Base-by-base conservation (phyloP, 2,797 vertebrate genomes). In the Platyrinchus mystaceus region DNA sequence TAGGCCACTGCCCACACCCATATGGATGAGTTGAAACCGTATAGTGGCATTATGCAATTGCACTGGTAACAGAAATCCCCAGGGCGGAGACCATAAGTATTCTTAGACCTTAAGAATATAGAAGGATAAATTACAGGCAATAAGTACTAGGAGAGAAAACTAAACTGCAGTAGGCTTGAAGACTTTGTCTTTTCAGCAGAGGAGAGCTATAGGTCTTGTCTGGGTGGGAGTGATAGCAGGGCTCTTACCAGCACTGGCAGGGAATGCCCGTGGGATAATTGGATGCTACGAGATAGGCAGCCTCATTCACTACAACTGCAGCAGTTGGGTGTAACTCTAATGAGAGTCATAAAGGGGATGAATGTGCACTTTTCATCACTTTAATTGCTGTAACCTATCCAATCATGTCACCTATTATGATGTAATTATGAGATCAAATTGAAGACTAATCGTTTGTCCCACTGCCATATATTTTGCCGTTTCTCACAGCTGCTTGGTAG, bases 391-490 rank as follows among this genome's bases (percentile, higher is more conserved):
- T 91, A 95, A 96, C 80, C 70, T 94, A 94, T 86, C 91, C 83
- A 93, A 79, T 96, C 95, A 87, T 96, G 94, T 84, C 95, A 93
- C 93, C 87, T 94, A 94, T 96, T 96, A 96, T 95, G 94, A 93
- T 93, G 95, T 84, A 93, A 96, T 97, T 94, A 94, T 94, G 94
- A 93, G 83, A 88, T 86, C 87, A 88, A 92, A 52, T 77, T 90
- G 80, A 88, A 88, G 87, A 93, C 59, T 93, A 92, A 91, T 95
- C 34, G 37, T 93, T 94, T 90, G 83, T 96, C 93, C 91, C 93
- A 79, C 63, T 94, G 89, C 75, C 87, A 82, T 41, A 30, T 62
- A 77, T 86, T 90, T 80, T 80, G 37, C 83, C 39, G 37, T 58
- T 93, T 81, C 70, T 76, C 34, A 46, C 77, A 91, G 67, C 87